Conservation (phyloP, 2,113 vertebrate species). For the Willisornis vidua region DNA sequence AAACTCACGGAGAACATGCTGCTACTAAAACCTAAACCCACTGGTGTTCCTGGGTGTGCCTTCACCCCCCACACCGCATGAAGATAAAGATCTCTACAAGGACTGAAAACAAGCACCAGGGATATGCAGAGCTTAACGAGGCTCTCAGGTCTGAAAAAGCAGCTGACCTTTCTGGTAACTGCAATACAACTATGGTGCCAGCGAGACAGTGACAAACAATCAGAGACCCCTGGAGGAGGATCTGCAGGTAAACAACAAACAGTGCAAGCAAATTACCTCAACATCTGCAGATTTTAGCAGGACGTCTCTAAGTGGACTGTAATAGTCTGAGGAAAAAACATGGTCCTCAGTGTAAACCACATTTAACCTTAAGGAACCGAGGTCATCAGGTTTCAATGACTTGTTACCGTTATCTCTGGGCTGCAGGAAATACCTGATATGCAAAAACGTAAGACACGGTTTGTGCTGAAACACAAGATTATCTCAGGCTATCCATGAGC, state of each 20-base stretch:
- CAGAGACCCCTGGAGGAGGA: neutral
- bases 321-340: conserved; percentile 92
- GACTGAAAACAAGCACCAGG: conserved; percentile 25
- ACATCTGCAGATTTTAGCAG: conserved; percentile 88
- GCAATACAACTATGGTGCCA: neutral
- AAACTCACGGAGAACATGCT: neutral
- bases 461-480: neutral
- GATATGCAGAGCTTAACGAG: neutral
- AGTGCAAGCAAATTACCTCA: conserved; percentile 77
- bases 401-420: conserved; percentile 93
- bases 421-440: conserved; percentile 93
- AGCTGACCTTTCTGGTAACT: neutral
- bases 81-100: conserved; percentile 57
- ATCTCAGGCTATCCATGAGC: neutral
- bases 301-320: conserved; percentile 89
- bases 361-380: conserved; percentile 93
- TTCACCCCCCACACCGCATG: neutral
- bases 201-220: neutral
- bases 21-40: conserved; percentile 35
- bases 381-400: conserved; percentile 90
- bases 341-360: conserved; percentile 99
- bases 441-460: conserved; percentile 5
- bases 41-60: conserved; percentile 56
- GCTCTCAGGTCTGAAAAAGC: neutral
- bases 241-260: neutral